These are phyloP conservation scores for Onychostoma macrolepis DNA, from an alignment of 2,113 vertebrate genomes.

Conservation along the genomic window DNA sequence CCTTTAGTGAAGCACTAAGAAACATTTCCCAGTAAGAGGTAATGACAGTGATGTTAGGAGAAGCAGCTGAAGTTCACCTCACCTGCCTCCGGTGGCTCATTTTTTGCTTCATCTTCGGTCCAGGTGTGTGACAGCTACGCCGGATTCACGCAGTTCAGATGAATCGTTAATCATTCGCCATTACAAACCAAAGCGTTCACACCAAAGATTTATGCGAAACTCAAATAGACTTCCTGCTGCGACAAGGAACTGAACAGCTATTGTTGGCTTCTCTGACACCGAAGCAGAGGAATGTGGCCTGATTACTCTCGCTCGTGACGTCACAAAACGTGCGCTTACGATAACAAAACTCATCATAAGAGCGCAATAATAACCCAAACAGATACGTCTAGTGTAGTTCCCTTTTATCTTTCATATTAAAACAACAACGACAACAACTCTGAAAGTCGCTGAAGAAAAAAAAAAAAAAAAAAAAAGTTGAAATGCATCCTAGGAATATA, in stretches of 20 bases:
- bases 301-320: slow-evolving; percentile 67
- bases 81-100: slow-evolving; percentile 71
- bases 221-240: slow-evolving; percentile 60
- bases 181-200: not conserved
- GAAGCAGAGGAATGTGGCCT: slow-evolving; percentile 61
- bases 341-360: not conserved
- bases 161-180: not conserved
- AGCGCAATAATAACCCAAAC: not conserved
- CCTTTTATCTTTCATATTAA: not conserved
- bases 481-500: not conserved
- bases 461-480: not conserved
- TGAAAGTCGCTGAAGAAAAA: not conserved
- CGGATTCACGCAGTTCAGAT: not conserved
- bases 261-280: slow-evolving; percentile 25
- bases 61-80: slow-evolving; percentile 30
- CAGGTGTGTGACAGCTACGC: not conserved
- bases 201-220: not conserved
- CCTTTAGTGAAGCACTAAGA: not conserved
- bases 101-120: slow-evolving; percentile 11
- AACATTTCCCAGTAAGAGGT: not conserved
- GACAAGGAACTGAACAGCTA: slow-evolving; percentile 30
- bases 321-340: slow-evolving; percentile 6
- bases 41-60: too few species aligned
- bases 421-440: not conserved
- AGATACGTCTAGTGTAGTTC: not conserved